phyloP scores from a whole-genome alignment of 2,888 invertebrate genomes.

The Zeuzera pyrina region DNA sequence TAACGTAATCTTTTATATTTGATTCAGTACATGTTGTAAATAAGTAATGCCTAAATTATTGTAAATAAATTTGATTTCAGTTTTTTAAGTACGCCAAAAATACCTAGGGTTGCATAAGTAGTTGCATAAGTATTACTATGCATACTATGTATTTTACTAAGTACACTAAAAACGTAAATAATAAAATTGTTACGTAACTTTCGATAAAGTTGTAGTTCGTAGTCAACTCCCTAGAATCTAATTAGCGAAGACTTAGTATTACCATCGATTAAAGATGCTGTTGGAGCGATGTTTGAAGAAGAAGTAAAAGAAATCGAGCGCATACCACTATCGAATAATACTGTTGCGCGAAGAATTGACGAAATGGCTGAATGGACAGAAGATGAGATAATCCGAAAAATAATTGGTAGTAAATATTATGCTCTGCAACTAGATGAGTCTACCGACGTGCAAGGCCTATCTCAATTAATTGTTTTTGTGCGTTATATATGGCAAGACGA shows the following conservation, averaged over 20 bases:
- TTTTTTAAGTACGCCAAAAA: too few relatives aligned
- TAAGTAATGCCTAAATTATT: too few relatives aligned
- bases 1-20: too few relatives aligned
- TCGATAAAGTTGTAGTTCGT: too few relatives aligned
- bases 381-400: background rate
- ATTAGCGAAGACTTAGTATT: background rate
- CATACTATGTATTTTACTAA: too few relatives aligned
- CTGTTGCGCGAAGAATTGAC: background rate
- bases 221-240: too few relatives aligned
- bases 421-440: background rate
- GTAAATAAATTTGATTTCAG: too few relatives aligned
- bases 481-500: background rate
- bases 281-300: slow-evolving; percentile 11
- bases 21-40: too few relatives aligned
- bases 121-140: too few relatives aligned
- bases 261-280: slow-evolving; percentile 7
- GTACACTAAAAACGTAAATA: too few relatives aligned
- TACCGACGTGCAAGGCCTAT: background rate
- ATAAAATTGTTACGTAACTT: too few relatives aligned
- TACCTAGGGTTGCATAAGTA: too few relatives aligned
- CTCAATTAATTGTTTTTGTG: background rate
- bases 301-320: background rate
- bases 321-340: background rate
- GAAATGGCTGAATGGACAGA: background rate
- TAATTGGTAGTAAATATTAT: background rate